Conservation (phyloP, 2,113 vertebrate genomes). For the Diphyllodes magnificus region DNA sequence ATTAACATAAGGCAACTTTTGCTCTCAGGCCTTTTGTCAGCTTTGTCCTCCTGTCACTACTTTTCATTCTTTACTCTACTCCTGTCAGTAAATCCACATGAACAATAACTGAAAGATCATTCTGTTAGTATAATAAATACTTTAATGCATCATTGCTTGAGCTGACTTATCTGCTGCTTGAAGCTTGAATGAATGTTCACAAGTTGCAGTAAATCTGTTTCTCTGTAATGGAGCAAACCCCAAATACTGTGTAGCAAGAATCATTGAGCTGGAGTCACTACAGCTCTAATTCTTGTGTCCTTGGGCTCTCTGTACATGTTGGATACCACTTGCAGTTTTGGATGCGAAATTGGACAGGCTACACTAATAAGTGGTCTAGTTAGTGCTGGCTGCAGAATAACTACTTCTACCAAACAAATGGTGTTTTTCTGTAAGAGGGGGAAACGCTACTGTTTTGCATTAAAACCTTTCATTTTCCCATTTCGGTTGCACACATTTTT, state of each 20-base stretch:
- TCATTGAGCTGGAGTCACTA: not conserved
- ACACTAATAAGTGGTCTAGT: conserved; percentile 26
- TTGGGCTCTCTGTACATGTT: conserved; percentile 2
- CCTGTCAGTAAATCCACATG: not conserved
- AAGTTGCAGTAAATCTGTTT: conserved; percentile 8
- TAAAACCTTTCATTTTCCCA: not conserved
- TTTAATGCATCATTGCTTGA: not conserved
- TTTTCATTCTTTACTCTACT: not conserved
- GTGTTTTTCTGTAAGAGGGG: not conserved
- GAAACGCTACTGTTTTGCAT: not conserved
- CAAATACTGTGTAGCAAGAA: not conserved
- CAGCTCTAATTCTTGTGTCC: conserved; percentile 33
- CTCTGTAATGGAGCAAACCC: not conserved
- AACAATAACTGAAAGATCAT: conserved; percentile 5
- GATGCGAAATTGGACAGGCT: conserved; percentile 17
- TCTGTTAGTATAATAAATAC: conserved; percentile 16
- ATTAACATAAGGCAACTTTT: not conserved
- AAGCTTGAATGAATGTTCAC: not conserved
- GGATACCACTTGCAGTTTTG: not conserved
- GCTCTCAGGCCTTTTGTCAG: not conserved
- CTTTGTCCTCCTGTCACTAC: not conserved
- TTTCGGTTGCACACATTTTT: not conserved
- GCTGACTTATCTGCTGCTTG: conserved; percentile 16
- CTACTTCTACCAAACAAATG: not conserved
- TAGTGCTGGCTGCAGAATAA: conserved; percentile 11